Evolutionary conservation across 2,113 vertebrate genomes (phyloP).

Genomic region (Pleuronectes platessa): DNA sequence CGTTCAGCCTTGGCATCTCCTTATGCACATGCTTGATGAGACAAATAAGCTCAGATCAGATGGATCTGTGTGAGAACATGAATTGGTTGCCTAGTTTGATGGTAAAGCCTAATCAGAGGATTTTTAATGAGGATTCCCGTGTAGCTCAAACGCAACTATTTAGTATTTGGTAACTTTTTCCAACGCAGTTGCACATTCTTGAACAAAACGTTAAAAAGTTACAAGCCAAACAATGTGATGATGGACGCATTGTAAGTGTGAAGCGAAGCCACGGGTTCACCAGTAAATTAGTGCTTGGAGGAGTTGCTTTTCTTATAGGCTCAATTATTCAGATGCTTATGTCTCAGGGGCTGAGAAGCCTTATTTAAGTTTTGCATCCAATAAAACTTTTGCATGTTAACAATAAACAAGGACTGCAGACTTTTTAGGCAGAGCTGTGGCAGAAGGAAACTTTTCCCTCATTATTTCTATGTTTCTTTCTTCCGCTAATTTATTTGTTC

Average conservation of each 20-base stretch:
- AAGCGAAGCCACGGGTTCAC: slow-evolving; percentile 20
- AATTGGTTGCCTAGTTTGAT: too few species aligned
- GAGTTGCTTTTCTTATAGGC: slow-evolving; percentile 22
- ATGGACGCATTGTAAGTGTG: not conserved
- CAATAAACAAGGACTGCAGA: slow-evolving; percentile 8
- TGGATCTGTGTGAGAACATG: too few species aligned
- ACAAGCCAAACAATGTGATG: slow-evolving; percentile 6
- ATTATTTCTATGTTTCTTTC: not conserved
- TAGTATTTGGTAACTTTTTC: not conserved
- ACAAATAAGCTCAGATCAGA: slow-evolving; percentile 7
- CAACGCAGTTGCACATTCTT: not conserved
- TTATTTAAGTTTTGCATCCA: slow-evolving; percentile 21
- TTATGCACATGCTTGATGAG: slow-evolving; percentile 22
- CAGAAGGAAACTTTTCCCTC: not conserved
- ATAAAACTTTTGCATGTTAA: slow-evolving; percentile 13
- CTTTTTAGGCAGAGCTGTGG: slow-evolving; percentile 4
- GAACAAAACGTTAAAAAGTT: not conserved
- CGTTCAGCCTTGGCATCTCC: not conserved
- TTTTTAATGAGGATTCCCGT: not conserved
- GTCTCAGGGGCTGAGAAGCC: slow-evolving; percentile 15
- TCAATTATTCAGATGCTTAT: slow-evolving; percentile 52
- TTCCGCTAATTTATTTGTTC: not conserved
- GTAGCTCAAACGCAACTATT: not conserved
- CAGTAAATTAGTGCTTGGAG: slow-evolving; percentile 12
- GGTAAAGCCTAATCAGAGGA: not conserved